A percentile compares a stretch with the other conserved stretches of the same genome.
phyloP scores from a whole-genome alignment of 2,113 vertebrate species.

The Laticauda colubrina region DNA sequence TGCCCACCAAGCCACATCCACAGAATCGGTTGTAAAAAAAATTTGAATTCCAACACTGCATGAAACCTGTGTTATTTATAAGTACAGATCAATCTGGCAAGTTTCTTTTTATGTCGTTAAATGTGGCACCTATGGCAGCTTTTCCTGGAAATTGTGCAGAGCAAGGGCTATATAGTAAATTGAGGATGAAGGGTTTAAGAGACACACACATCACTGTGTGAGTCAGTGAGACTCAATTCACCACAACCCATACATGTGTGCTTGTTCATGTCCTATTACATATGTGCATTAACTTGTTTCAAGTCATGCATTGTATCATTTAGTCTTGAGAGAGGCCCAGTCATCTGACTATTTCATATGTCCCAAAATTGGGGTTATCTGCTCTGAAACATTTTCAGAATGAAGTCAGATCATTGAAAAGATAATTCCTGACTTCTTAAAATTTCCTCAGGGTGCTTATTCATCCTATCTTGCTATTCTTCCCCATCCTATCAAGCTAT shows the following conservation, averaged over 20 bases:
- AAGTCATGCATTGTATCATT: not conserved
- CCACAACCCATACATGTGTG: not conserved
- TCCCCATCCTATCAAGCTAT: not conserved
- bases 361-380: not conserved
- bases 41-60: no score
- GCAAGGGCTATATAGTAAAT: not conserved
- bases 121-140: not conserved
- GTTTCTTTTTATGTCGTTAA: not conserved
- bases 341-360: not conserved
- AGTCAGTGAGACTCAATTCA: not conserved
- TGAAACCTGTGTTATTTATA: not conserved
- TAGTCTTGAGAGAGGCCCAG: not conserved
- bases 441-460: not conserved
- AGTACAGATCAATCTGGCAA: not conserved
- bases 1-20: no score
- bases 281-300: not conserved
- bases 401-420: not conserved
- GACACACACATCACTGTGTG: not conserved
- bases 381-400: not conserved
- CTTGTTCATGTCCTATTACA: not conserved
- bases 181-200: not conserved
- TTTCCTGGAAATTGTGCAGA: not conserved
- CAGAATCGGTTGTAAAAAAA: no score
- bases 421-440: not conserved
- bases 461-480: not conserved